phyloP scores from a whole-genome alignment of 2,797 vertebrate genomes.

The Gorsachius magnificus region DNA sequence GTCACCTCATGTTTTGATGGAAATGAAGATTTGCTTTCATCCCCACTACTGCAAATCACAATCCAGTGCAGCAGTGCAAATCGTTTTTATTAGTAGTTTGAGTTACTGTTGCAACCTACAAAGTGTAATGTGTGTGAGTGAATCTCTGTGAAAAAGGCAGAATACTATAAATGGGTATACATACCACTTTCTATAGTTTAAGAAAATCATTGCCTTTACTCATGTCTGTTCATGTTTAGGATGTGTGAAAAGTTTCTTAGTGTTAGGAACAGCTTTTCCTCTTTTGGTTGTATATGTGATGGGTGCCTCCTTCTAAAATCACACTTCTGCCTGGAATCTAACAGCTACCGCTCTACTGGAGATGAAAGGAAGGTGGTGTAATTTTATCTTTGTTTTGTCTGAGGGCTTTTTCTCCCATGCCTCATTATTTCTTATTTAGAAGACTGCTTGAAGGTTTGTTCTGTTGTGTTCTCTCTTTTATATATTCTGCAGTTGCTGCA shows the following conservation, averaged over 20 bases:
- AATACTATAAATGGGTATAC: background rate
- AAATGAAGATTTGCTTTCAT: background rate
- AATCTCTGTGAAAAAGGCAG: background rate
- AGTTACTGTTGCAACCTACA: background rate
- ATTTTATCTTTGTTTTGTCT: slow-evolving; percentile 48
- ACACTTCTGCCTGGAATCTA: background rate
- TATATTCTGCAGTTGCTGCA: background rate
- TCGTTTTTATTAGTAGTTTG: background rate
- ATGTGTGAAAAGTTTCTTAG: slow-evolving; percentile 48
- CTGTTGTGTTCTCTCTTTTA: slow-evolving; percentile 22
- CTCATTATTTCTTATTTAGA: slow-evolving; percentile 37
- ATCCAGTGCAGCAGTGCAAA: background rate
- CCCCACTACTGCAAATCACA: background rate
- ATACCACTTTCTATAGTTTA: background rate
- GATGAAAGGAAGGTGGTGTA: background rate
- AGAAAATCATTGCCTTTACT: slow-evolving; percentile 2
- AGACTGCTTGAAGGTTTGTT: background rate
- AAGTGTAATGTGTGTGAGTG: background rate
- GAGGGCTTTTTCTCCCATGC: background rate
- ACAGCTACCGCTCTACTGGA: slow-evolving; percentile 17
- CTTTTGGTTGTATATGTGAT: background rate
- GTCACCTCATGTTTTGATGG: background rate
- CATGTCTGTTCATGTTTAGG: slow-evolving; percentile 36
- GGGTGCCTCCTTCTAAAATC: background rate
- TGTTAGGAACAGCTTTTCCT: slow-evolving; percentile 46